Percentiles rank a stretch among this genome's conserved stretches.
These are phyloP conservation scores for Selene dorsalis DNA, from an alignment of 2,797 vertebrate genomes.

Conservation along the genomic window DNA sequence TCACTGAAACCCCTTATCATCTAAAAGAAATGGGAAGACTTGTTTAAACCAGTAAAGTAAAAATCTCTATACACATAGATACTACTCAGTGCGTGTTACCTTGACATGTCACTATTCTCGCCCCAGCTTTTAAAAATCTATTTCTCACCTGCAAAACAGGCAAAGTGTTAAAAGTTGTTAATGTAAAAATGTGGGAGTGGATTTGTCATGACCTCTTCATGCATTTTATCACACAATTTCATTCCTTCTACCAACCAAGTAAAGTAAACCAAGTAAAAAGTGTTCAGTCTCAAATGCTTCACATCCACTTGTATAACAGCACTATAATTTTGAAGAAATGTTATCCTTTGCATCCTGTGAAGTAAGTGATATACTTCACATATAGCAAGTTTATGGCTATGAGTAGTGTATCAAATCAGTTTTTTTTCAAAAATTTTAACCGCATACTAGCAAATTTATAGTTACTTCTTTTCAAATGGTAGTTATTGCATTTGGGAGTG, in stretches of 20 bases:
- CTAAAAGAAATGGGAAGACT: conserved; percentile 59
- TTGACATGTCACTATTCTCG: conserved; percentile 26
- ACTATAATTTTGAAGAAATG: conserved; percentile 9
- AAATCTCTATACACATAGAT: conserved; percentile 60
- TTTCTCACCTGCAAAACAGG: conserved; percentile 35
- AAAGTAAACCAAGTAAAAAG: conserved; percentile 38
- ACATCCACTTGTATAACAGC: conserved; percentile 34
- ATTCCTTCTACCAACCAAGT: conserved; percentile 43
- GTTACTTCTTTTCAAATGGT: conserved; percentile 4
- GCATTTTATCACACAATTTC: conserved; percentile 52
- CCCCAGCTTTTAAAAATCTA: conserved; percentile 23
- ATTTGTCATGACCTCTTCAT: conserved; percentile 33
- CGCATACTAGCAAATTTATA: conserved; percentile 5
- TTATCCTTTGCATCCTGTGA: neutral
- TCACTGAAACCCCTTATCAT: conserved; percentile 54
- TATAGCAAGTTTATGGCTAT: neutral
- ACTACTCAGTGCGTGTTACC: conserved; percentile 41
- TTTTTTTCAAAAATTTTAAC: neutral
- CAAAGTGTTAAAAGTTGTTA: conserved; percentile 35
- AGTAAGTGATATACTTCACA: too few species aligned
- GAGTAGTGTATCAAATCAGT: conserved; percentile 1
- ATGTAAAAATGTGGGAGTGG: conserved; percentile 31
- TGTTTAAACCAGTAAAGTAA: conserved; percentile 59
- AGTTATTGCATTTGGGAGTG: conserved; percentile 17
- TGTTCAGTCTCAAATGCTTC: conserved; percentile 51